A percentile compares a stretch with the other conserved stretches of the same genome.
These are phyloP conservation scores for Arctopsyche grandis DNA, from an alignment of 1,140 invertebrate genomes.

Conservation along the genomic window DNA sequence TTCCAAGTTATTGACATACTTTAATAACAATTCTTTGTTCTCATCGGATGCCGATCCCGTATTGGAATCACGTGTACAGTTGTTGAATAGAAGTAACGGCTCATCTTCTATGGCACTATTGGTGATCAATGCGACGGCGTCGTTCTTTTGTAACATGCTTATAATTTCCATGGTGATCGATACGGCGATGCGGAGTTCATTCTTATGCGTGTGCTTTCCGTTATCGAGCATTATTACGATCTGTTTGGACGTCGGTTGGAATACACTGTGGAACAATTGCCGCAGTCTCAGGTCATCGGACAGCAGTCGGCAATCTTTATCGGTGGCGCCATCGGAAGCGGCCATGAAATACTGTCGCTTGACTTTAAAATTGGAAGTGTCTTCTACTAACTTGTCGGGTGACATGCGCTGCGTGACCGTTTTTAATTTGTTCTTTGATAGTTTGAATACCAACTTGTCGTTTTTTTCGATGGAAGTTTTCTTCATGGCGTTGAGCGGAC, in stretches of 20 bases:
- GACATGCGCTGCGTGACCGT: constrained; percentile 47
- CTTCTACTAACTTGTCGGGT: constrained; percentile 59
- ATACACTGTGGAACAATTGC: constrained; percentile 62
- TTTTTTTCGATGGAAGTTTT: constrained; percentile 61
- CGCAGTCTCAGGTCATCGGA: constrained; percentile 60
- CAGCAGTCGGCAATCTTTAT: constrained; percentile 61
- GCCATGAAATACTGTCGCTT: constrained; percentile 64
- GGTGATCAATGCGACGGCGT: constrained; percentile 55
- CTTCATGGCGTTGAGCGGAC: constrained; percentile 63
- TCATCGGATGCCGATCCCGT: constrained; percentile 24
- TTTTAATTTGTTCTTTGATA: constrained; percentile 36
- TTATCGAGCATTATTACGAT: constrained; percentile 63
- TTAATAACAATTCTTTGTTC: constrained; percentile 36
- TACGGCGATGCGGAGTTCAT: constrained; percentile 60
- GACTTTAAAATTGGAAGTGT: constrained; percentile 64
- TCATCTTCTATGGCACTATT: constrained; percentile 2
- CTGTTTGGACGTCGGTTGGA: constrained; percentile 62
- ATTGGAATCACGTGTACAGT: constrained; percentile 50
- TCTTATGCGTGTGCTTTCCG: constrained; percentile 55
- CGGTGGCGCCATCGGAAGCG: constrained; percentile 63
- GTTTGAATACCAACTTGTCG: constrained; percentile 54
- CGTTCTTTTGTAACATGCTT: constrained; percentile 59
- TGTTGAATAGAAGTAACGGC: constrained; percentile 30
- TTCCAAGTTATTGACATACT: not conserved
- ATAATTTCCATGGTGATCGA: constrained; percentile 60